These are phyloP conservation scores for Myathropa florea DNA, from an alignment of 2,888 invertebrate genomes.

Conservation along the genomic window DNA sequence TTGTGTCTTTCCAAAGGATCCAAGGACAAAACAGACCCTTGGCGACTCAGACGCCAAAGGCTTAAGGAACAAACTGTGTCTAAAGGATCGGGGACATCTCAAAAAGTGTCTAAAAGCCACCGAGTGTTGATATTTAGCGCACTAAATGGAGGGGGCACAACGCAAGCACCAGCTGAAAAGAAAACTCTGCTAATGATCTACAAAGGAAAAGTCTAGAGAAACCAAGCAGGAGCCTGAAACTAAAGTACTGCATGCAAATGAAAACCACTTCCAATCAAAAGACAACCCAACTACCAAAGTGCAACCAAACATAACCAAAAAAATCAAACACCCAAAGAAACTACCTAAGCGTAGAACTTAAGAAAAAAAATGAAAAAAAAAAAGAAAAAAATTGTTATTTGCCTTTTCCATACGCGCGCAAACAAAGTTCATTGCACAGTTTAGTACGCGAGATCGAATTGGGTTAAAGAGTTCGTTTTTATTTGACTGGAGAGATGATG, in stretches of 20 bases:
- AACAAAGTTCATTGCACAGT: slow-evolving; percentile 16
- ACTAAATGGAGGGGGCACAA: no score
- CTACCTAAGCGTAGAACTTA: slow-evolving; percentile 19
- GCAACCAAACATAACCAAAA: slow-evolving; percentile 43
- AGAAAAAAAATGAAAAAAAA: slow-evolving; percentile 33
- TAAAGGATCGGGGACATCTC: no score
- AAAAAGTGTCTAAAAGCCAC: not conserved
- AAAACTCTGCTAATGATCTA: no score
- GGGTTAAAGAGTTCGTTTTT: not conserved
- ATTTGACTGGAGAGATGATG: slow-evolving; percentile 51
- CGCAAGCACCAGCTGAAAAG: no score
- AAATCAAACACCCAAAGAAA: slow-evolving; percentile 19
- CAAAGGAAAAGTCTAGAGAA: no score
- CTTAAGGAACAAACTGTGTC: no score
- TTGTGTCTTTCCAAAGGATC: no score
- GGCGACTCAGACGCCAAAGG: no score
- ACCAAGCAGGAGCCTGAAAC: not conserved
- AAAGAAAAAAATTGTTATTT: slow-evolving; percentile 58
- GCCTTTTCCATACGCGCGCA: slow-evolving; percentile 65
- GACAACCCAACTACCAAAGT: slow-evolving; percentile 36
- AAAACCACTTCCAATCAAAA: not conserved
- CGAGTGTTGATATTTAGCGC: not conserved
- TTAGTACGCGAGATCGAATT: slow-evolving; percentile 45
- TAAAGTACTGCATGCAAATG: not conserved
- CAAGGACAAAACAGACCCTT: no score